Evolutionary conservation across 2,113 vertebrate species (phyloP).

Genomic region (Serilophus lunatus): DNA sequence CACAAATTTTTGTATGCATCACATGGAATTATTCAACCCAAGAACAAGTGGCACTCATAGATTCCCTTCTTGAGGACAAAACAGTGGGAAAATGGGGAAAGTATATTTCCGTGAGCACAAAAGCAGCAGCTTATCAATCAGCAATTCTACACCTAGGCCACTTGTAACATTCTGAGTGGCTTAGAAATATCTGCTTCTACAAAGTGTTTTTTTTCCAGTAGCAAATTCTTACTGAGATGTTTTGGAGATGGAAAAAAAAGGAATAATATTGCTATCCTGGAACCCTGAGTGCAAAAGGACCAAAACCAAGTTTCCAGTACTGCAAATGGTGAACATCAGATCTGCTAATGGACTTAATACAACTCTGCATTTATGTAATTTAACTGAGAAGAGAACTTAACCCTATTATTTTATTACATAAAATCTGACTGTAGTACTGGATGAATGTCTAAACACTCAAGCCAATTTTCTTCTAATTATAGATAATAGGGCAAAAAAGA

Average conservation of each 20-base stretch:
- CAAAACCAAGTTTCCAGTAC: neutral
- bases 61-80: neutral
- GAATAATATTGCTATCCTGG: neutral
- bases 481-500: neutral
- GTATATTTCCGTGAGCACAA: neutral
- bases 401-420: neutral
- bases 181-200: neutral
- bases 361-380: neutral
- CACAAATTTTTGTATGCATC: neutral
- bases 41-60: neutral
- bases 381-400: neutral
- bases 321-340: neutral
- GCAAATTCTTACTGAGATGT: neutral
- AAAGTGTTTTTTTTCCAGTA: neutral
- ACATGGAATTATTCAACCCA: neutral
- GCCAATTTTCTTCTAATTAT: conserved; percentile 40
- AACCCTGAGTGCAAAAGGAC: neutral
- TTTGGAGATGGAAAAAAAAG: neutral
- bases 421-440: neutral
- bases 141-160: neutral
- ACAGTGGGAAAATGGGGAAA: neutral
- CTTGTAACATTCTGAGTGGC: neutral
- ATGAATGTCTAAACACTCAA: neutral
- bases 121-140: neutral
- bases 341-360: neutral